These are phyloP conservation scores for Campylomormyrus tamandua DNA, from an alignment of 2,113 vertebrate species.

Conservation along the genomic window DNA sequence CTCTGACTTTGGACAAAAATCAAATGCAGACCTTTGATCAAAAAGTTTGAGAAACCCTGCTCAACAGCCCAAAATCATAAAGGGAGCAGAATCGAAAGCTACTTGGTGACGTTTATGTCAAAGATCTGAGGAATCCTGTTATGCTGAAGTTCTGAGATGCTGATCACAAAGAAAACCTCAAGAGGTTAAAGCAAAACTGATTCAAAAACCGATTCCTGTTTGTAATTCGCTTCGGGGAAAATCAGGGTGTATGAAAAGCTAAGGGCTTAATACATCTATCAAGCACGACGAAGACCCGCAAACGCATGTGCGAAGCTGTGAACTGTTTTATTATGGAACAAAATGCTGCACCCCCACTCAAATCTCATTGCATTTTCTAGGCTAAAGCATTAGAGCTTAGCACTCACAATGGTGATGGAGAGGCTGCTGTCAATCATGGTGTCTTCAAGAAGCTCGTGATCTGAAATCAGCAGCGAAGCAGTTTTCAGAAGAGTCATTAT, in stretches of 20 bases:
- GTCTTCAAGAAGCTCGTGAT: constrained; percentile 83
- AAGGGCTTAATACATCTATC: neutral
- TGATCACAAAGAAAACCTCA: neutral
- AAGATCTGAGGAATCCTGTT: neutral
- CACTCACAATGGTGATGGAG: constrained; percentile 71
- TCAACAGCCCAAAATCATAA: neutral
- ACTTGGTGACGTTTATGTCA: neutral
- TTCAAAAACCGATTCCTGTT: neutral
- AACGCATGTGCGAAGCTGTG: neutral
- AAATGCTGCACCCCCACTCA: neutral
- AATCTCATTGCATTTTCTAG: neutral
- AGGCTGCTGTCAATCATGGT: constrained; percentile 74
- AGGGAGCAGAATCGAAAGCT: neutral
- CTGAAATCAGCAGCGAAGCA: constrained; percentile 51
- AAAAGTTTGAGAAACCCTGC: neutral
- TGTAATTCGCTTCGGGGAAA: neutral
- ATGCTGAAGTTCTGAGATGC: neutral
- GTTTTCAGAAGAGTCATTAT: neutral
- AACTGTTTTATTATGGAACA: neutral
- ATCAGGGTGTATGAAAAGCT: neutral
- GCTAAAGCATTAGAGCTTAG: neutral
- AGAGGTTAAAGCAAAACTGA: neutral
- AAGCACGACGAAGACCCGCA: neutral
- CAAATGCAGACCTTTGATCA: neutral
- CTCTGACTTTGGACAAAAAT: neutral